phyloP scores from a whole-genome alignment of 2,113 vertebrate species.

The Semnornis frantzii region DNA sequence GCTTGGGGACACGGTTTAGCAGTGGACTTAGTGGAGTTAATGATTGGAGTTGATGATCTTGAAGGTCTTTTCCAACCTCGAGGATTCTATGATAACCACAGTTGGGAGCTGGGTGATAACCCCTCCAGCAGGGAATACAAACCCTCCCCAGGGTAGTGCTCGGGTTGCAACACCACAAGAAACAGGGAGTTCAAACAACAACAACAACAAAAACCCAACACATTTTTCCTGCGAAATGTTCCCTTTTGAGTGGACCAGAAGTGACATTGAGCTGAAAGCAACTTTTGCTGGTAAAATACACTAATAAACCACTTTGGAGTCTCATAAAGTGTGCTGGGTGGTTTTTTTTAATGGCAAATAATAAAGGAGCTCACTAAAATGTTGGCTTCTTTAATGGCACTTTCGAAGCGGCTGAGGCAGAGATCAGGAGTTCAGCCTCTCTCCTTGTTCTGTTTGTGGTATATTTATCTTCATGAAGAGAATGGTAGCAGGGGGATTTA shows the following conservation, averaged over 20 bases:
- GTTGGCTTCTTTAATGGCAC: slow-evolving; percentile 70
- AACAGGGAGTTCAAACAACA: neutral
- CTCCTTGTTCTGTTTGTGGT: slow-evolving; percentile 69
- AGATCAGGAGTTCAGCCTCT: slow-evolving; percentile 68
- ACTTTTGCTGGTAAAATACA: slow-evolving; percentile 51
- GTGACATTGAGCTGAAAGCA: neutral
- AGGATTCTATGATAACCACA: neutral
- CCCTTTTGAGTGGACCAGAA: neutral
- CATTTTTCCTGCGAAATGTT: neutral
- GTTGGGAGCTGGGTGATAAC: neutral
- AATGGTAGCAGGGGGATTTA: slow-evolving; percentile 72
- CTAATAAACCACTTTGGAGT: neutral
- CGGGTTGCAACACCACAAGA: neutral
- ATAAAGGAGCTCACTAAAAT: slow-evolving; percentile 31
- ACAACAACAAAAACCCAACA: neutral
- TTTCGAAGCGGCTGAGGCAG: slow-evolving; percentile 54
- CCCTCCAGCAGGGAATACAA: neutral
- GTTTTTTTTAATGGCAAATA: slow-evolving; percentile 60
- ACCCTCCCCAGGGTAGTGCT: neutral
- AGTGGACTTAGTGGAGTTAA: too few relatives aligned
- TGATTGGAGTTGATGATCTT: too few relatives aligned
- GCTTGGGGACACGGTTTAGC: too few relatives aligned
- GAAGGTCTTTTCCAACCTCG: too few relatives aligned
- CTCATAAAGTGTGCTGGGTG: slow-evolving; percentile 6
- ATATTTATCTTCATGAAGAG: slow-evolving; percentile 75